Base-by-base conservation (phyloP, 2,888 invertebrate species). In the Rambutsinella grinnellia region DNA sequence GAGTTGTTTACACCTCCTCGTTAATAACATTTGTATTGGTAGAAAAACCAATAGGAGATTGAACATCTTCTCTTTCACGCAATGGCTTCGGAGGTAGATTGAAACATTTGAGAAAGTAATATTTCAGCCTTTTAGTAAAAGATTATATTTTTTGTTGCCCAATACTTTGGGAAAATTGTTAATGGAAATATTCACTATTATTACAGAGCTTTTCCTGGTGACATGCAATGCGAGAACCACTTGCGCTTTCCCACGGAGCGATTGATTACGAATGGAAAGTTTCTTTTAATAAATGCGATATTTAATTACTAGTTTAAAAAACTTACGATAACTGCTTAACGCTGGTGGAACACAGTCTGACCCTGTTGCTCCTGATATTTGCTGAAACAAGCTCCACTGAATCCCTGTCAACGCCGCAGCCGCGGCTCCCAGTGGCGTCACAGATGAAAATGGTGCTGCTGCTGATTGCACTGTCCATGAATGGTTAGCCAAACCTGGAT, bases 311-410 rank as follows among this genome's bases (percentile, higher is more conserved):
- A 21, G 24, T 26, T 8, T 5, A 51, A 3, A 17, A 13, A 53
- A 74, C 81, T 82, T 79, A 82, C 81, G 57, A 49, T 79, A 82
- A 28, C 76, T 79, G 54, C 71, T 82, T 21, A 82, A 76, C 17
- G 81, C 81, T 15, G 81, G 81, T 17, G 81, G 80, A 27, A 80
- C 60, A 21, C 23, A 24, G 21, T 72, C 65, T 8, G 19, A 58
- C 0, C 60, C 5, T 19, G 66, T 8, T 19, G 56, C 51, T 19
- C 63, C 67, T 1, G 80, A 76, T 1, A 82, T 65, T 23, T 82
- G 81, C 21, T 80, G 81, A 44, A 82, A 62, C n/a, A 82, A 76
- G 63, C 76, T 82, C 82, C 81, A 81, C 53, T 82, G 81, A 2
- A 82, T 61, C 21, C 76, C 76, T 19, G 78, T 78, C 10, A 79